These are phyloP conservation scores for Mungos mungo DNA, from an alignment of 2,113 vertebrate species.

Conservation along the genomic window DNA sequence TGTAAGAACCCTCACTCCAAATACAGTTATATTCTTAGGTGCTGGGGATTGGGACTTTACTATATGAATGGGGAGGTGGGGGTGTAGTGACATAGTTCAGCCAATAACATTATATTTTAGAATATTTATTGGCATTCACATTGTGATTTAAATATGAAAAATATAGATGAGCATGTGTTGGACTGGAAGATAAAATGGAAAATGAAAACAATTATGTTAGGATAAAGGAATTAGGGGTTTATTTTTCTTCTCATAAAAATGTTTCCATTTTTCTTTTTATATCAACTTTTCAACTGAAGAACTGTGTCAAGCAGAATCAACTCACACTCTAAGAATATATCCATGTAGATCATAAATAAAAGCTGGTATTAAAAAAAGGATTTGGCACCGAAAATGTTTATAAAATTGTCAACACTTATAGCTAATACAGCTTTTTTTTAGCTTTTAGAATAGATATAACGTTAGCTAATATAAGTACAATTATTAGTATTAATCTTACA, in stretches of 20 bases:
- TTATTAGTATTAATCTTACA: not conserved
- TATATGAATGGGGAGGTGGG: not conserved
- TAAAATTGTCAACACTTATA: not conserved
- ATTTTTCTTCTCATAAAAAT: slow-evolving; percentile 8
- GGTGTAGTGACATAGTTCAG: not conserved
- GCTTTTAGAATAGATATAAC: not conserved
- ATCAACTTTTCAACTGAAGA: not conserved
- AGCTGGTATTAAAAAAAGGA: not conserved
- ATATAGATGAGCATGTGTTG: not conserved
- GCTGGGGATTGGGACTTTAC: not conserved
- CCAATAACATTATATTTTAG: not conserved
- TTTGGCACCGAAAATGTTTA: not conserved
- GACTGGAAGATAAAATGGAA: not conserved
- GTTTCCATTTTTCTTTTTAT: not conserved
- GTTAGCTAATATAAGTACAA: not conserved
- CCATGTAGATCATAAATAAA: not conserved
- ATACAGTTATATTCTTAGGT: not conserved
- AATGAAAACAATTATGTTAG: not conserved
- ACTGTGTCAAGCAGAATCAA: not conserved
- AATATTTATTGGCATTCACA: not conserved
- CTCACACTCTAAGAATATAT: not conserved
- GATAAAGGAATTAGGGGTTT: not conserved
- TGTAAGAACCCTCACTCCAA: not conserved
- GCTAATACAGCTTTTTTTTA: not conserved
- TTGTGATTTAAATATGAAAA: slow-evolving; percentile 26